A percentile compares a stretch with the other conserved stretches of the same genome.
Evolutionary conservation across 2,888 invertebrate species (phyloP).

Genomic region (Cryptocheilus praepositus): DNA sequence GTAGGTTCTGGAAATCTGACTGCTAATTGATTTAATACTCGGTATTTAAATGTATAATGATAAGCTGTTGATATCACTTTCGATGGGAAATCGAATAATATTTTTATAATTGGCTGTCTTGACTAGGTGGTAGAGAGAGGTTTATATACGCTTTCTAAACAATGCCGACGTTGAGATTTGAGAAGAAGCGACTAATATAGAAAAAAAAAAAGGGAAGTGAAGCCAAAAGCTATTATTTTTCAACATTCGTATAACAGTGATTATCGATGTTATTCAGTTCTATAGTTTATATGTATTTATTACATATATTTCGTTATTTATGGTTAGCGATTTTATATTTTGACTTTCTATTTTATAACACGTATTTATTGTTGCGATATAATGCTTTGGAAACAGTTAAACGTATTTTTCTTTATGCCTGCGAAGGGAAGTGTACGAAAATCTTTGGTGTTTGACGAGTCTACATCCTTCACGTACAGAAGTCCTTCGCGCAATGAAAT

Average conservation of each 20-base stretch:
- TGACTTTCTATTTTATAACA: no score
- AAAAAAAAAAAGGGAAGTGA: neutral
- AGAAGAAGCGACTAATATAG: neutral
- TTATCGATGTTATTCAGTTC: slow-evolving; percentile 43
- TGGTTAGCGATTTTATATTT: no score
- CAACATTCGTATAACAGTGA: neutral
- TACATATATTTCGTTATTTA: slow-evolving; percentile 41
- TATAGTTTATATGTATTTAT: slow-evolving; percentile 53
- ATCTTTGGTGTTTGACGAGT: no score
- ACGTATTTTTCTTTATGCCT: no score
- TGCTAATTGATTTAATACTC: slow-evolving; percentile 32
- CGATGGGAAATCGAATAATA: slow-evolving; percentile 39
- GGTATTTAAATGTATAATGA: slow-evolving; percentile 34
- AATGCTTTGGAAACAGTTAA: no score
- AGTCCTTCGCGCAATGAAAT: no score
- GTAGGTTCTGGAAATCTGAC: neutral
- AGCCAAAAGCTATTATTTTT: slow-evolving; percentile 8
- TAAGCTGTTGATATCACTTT: slow-evolving; percentile 36
- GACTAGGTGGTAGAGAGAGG: slow-evolving; percentile 29
- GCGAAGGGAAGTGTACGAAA: no score
- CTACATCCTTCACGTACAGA: no score
- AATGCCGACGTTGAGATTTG: neutral
- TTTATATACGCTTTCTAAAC: slow-evolving; percentile 10
- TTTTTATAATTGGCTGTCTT: slow-evolving; percentile 51
- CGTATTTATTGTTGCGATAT: no score